phyloP scores from a whole-genome alignment of 23 tunicate genomes.

The Trididemnum miniatum region DNA sequence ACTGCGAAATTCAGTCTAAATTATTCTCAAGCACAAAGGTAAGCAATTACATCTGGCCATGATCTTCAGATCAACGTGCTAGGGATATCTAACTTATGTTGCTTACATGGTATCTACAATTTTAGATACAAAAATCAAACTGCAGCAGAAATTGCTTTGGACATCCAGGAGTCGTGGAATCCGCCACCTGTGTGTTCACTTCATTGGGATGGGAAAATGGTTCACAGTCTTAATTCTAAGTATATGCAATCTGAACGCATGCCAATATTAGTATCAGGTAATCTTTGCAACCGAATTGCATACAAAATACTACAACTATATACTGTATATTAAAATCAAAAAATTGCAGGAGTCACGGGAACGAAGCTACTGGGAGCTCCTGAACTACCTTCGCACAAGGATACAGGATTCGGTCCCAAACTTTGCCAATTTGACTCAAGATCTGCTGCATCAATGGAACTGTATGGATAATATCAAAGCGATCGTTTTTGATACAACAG shows the following conservation, averaged over 20 bases:
- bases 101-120: neutral
- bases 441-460: neutral
- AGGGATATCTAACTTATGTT: neutral
- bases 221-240: neutral
- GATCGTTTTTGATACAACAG: neutral
- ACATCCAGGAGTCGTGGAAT: neutral
- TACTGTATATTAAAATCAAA: no score
- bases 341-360: neutral
- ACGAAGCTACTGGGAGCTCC: neutral
- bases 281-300: no score
- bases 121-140: neutral
- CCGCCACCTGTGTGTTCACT: neutral
- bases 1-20: neutral
- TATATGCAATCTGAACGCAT: neutral
- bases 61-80: neutral
- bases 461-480: neutral
- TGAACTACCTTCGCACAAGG: neutral
- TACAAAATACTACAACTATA: neutral
- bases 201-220: neutral
- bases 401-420: neutral
- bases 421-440: neutral
- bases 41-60: neutral
- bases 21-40: neutral
- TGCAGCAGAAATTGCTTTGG: neutral
- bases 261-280: neutral